Evolutionary conservation across 2,888 invertebrate genomes (phyloP).

Genomic region (Drosophila ezoana): DNA sequence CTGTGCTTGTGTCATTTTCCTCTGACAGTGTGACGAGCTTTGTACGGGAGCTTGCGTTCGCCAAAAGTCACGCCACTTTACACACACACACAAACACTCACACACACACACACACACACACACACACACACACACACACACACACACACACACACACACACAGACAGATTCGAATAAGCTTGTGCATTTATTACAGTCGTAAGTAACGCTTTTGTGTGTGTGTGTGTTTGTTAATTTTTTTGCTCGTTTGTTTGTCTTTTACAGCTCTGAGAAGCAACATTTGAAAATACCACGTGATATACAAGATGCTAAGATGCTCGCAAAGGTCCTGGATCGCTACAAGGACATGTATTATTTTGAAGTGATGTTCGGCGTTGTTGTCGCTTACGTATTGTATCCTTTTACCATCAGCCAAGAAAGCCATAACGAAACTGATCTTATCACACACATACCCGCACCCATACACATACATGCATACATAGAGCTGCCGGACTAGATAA

Average conservation of each 20-base stretch:
- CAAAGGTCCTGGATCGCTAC: constrained; percentile 94
- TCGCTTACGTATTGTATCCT: constrained; percentile 99
- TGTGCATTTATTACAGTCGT: constrained; percentile 34
- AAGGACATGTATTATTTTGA: constrained; percentile 96
- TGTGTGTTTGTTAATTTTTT: constrained; percentile 5
- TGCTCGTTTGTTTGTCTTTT: constrained; percentile 5
- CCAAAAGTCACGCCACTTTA: constrained; percentile 59
- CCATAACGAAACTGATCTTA: background rate
- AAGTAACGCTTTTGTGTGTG: constrained; percentile 13
- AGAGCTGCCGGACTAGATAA: constrained; percentile 23
- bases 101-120: constrained; percentile 19
- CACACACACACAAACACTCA: constrained; percentile 22
- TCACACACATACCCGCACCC: background rate
- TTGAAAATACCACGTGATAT: constrained; percentile 96
- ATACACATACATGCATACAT: background rate
- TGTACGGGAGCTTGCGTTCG: constrained; percentile 21
- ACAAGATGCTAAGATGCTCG: constrained; percentile 97
- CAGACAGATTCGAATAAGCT: constrained; percentile 2
- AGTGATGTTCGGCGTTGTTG: constrained; percentile 95
- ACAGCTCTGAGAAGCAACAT: constrained; percentile 92
- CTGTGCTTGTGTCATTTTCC: constrained; percentile 8
- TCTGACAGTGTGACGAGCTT: constrained; percentile 17
- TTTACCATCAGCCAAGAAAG: constrained; percentile 85
- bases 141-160: constrained; percentile 17
- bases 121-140: constrained; percentile 12